Base-by-base conservation (phyloP, 1,140 invertebrate genomes). In the Dreissena rostriformis region DNA sequence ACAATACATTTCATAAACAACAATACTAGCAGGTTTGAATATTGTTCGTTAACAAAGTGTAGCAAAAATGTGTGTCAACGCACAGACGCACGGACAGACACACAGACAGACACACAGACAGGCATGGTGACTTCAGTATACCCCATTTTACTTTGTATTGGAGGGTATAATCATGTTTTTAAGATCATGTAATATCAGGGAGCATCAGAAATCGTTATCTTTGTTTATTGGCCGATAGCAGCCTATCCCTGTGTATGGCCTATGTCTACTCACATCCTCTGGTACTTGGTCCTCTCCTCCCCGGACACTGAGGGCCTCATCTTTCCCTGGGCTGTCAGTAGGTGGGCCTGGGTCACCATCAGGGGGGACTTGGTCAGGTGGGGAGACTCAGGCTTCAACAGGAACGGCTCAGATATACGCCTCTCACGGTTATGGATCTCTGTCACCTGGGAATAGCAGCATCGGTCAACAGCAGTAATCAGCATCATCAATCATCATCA, bases 221-320 rank as follows among this genome's bases (percentile, higher is more conserved):
- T 39, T 39, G 39, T 39, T 39, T 39, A 39, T 2, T 39, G 39
- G 39, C 39, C 39, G 8, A 39, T 39, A 39, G n/a, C n/a, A n/a
- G n/a, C n/a, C n/a, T n/a, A n/a, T n/a, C n/a, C n/a, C n/a, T n/a
- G n/a, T n/a, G 39, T 39, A 39, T 39, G 52, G 12, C 26, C 8
- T 53, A 55, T 51, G 7, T 28, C 0, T 71, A 78, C 82, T 77
- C 26, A 84, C 82, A 84, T 84, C 28, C 74, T 70, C 68, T 77
- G 74, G 57, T 84, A 84, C 53, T 84, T 84, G 0, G 65, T 10
- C 26, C 74, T 26, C 57, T 84, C 82, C 57, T 71, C 74, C 14
- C 75, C 75, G 1, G 82, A 72, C 72, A 84, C 82, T 0, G 82
- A 84, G 4, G 82, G 82, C 22, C 82, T 57, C 73, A 78, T 84